Evolutionary conservation across 2,113 vertebrate species (phyloP).

Genomic region (Zootoca vivipara): DNA sequence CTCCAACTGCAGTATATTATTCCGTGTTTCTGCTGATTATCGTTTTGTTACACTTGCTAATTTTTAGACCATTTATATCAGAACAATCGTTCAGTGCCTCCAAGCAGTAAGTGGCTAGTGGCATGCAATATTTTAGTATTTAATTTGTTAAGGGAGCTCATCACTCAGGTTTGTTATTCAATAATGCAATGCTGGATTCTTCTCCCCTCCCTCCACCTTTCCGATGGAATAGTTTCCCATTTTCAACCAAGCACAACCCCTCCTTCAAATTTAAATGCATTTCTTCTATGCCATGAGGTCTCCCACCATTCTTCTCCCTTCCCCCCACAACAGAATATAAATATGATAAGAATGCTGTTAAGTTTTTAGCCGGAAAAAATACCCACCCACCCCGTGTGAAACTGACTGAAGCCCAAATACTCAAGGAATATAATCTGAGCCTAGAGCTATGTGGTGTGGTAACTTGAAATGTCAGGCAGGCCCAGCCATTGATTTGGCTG

Average conservation of each 20-base stretch:
- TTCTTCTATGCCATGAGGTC: background rate
- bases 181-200: background rate
- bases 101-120: background rate
- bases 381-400: background rate
- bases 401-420: background rate
- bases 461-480: background rate
- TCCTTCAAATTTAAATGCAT: background rate
- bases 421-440: background rate
- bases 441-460: background rate
- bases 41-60: background rate
- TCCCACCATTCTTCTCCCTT: background rate
- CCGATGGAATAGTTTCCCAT: background rate
- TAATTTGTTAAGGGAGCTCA: background rate
- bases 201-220: background rate
- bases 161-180: background rate
- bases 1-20: background rate
- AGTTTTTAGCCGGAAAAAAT: background rate
- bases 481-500: background rate
- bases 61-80: background rate
- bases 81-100: background rate
- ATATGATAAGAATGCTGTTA: background rate
- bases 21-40: background rate
- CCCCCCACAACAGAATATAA: accelerated
- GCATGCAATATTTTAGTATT: background rate
- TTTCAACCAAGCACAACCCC: background rate